Evolutionary conservation across 2,113 vertebrate species (phyloP).

Genomic region (Strix uralensis): DNA sequence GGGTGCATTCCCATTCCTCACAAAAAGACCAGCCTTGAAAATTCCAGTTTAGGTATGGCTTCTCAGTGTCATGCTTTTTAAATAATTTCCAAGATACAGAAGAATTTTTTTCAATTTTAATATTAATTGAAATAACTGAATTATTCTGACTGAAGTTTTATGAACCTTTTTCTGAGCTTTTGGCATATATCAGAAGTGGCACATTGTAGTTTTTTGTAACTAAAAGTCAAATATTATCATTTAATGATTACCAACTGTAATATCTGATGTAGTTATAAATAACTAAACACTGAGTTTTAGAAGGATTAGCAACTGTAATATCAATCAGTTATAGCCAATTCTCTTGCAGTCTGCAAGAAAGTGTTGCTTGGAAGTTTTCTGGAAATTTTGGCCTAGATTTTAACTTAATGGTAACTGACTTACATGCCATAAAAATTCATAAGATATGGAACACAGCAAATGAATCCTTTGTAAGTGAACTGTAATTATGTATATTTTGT

Average conservation of each 20-base stretch:
- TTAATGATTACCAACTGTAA: not conserved
- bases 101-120: not conserved
- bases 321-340: not conserved
- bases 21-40: not conserved
- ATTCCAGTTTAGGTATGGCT: not conserved
- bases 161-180: not conserved
- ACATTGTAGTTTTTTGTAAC: not conserved
- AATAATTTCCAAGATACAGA: not conserved
- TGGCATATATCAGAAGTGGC: not conserved
- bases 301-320: not conserved
- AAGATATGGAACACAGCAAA: conserved; percentile 6
- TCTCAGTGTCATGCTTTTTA: not conserved
- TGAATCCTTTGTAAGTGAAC: conserved; percentile 41
- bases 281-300: not conserved
- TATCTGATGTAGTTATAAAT: not conserved
- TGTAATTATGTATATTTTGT: conserved; percentile 58
- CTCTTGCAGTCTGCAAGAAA: not conserved
- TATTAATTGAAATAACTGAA: not conserved
- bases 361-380: not conserved
- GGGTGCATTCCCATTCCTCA: not conserved
- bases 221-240: not conserved
- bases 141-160: not conserved
- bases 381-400: conserved; percentile 12
- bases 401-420: not conserved
- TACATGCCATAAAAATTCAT: not conserved